Evolutionary conservation across 2,113 vertebrate genomes (phyloP), one percentile per base, ranked within the genome.

Genomic region (Festucalex cinctus): DNA sequence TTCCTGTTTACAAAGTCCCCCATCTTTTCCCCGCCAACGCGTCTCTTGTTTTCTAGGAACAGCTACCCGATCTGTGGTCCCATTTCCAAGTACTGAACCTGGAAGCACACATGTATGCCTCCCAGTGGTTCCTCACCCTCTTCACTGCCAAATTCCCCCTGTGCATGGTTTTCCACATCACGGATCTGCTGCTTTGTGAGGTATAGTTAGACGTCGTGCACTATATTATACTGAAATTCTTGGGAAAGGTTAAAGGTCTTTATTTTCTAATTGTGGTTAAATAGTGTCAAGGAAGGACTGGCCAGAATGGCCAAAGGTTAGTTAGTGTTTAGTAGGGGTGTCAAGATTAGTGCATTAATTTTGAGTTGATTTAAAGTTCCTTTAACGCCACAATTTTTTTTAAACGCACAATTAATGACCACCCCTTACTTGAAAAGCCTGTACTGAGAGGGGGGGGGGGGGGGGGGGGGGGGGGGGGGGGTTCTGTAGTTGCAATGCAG

Each of bases 151-250:
- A 99, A 91, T 99, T 99, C 79, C 97, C 97, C 6, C 93, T 99
- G 81, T 98, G 95, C 90, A 98, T 99, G 97, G 97, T 99, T 86
- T 99, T 99, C 93, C 97, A 98, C 91, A 99, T 99, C 92, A 98
- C 98, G 56, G 97, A 99, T 90, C 90, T 98, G 77, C 95, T 99
- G 58, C 96, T 99, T 44, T 97, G 93, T 70, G 97, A 99, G 97
- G 97, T 99, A 88, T 65, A 63, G 1, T 44, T 46, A 36, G 39
- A 46, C 19, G 51, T 59, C 43, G 19, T 70, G 12, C 44, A 26
- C n/a, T 60, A 19, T 39, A 49, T 65, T 66, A n/a, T 61, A 36
- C 48, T 63, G 24, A 20, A 19, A 37, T 22, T 9, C 49, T 24
- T 51, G 49, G 20, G 24, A 68, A 19, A 24, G 32, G 63, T n/a